Evolutionary conservation across 2,113 vertebrate genomes (phyloP).

Genomic region (Apteryx owenii): DNA sequence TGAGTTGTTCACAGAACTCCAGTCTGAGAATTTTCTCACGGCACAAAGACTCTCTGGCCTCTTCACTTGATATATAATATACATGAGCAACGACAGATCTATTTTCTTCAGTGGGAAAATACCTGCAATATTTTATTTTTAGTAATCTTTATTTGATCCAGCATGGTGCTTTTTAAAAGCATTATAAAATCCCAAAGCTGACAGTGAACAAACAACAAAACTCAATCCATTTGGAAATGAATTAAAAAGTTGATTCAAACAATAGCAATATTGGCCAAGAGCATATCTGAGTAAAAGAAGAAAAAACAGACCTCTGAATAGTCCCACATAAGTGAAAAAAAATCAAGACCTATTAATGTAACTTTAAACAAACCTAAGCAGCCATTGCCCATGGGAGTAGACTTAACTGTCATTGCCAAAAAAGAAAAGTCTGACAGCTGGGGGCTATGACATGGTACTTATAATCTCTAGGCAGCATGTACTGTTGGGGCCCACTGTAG

Average conservation of each 20-base stretch:
- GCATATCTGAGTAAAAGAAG: neutral
- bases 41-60: neutral
- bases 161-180: neutral
- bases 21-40: neutral
- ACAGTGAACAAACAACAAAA: neutral
- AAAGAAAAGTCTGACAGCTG: neutral
- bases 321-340: neutral
- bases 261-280: neutral
- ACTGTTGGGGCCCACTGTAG: neutral
- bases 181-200: neutral
- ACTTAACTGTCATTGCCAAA: neutral
- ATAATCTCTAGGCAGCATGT: neutral
- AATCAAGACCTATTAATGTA: neutral
- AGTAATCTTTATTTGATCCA: neutral
- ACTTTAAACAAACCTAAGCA: neutral
- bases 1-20: neutral
- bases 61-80: neutral
- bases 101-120: neutral
- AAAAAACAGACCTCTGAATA: neutral
- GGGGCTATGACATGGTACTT: neutral
- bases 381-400: constrained; percentile 24
- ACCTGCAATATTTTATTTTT: neutral
- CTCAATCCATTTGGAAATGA: neutral
- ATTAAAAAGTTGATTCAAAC: neutral
- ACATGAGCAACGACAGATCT: fast-evolving